Conservation (phyloP, 2,888 invertebrate species). For the Ichneumoninae sp. region DNA sequence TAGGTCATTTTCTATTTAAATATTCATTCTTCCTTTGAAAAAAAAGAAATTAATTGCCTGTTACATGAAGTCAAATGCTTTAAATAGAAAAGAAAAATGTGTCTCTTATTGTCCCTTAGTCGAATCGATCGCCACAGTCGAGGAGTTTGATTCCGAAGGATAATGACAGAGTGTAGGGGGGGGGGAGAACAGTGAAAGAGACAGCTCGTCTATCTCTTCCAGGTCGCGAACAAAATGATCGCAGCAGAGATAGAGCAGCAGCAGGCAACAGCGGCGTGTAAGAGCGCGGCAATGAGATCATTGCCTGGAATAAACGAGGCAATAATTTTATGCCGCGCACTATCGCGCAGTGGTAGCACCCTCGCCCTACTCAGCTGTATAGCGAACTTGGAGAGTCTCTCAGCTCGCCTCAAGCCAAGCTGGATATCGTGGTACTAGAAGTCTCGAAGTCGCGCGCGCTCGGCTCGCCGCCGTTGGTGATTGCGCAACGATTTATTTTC, state of each 20-base stretch:
- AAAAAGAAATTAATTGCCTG: neutral
- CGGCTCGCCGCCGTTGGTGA: constrained; percentile 64
- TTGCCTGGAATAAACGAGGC: constrained; percentile 82
- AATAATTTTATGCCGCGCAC: constrained; percentile 80
- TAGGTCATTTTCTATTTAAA: neutral
- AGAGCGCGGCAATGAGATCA: constrained; percentile 81
- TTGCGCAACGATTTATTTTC: constrained; percentile 84
- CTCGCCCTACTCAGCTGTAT: constrained; percentile 67
- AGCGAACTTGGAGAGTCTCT: constrained; percentile 5
- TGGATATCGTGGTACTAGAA: constrained; percentile 24
- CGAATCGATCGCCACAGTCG: neutral
- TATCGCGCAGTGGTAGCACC: constrained; percentile 76
- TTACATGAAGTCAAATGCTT: too few species aligned
- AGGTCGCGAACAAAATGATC: constrained; percentile 58
- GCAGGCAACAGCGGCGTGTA: constrained; percentile 15
- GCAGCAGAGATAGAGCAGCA: constrained; percentile 41
- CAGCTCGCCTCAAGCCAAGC: constrained; percentile 54
- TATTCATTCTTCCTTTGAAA: neutral
- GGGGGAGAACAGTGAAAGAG: constrained; percentile 20
- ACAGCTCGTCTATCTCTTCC: constrained; percentile 53
- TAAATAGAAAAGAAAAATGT: neutral
- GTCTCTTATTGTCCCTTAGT: neutral
- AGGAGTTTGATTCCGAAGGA: constrained; percentile 1
- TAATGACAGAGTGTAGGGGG: constrained; percentile 2
- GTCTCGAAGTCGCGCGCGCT: constrained; percentile 56